Evolutionary conservation across 2,888 invertebrate species (phyloP), one percentile per base, ranked within the genome.

Genomic region (Tachina fera): DNA sequence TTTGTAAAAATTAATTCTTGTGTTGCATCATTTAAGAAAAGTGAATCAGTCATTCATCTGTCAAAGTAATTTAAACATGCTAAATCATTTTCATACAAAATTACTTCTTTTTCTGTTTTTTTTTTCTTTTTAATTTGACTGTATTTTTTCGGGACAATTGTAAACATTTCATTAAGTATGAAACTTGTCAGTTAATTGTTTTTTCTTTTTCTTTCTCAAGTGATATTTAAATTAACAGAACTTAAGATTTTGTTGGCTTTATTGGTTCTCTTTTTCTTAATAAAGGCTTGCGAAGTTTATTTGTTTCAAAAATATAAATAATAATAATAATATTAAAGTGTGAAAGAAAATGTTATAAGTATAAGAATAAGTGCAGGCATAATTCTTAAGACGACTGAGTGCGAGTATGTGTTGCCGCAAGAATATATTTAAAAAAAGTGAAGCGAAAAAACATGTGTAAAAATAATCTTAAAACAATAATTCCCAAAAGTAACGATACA

Each of bases 11-110:
- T 39, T 39, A 9, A 63, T n/a, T 75, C 45, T 45, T 53, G 43
- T 56, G 9, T 19, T 22, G 53, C 68, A 5, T 67, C 56, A 58
- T 63, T 76, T 41, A 45, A 58, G 39, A 60, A 51, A 78, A 70
- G 63, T 49, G 72, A 85, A 74, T 76, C 77, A 68, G 68, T 90
- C 91, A 90, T 89, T 90, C 89, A 90, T 89, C 91, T 91, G 91
- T 91, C 91, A 91, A 89, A 91, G 88, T 90, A 90, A 91, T 91
- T 88, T 90, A 90, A 89, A 89, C 16, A 89, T 91, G 89, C 90
- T 88, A 89, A 90, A 91, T 90, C 90, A 89, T 87, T 87, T 83
- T 78, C 74, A 83, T 77, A 31, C 63, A 53, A 65, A 80, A 82
- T 56, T 76, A 49, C n/a, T n/a, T n/a, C n/a, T n/a, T 58, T 63